These are phyloP conservation scores for Drosophila differens DNA, from an alignment of 2,888 invertebrate genomes.

Conservation along the genomic window DNA sequence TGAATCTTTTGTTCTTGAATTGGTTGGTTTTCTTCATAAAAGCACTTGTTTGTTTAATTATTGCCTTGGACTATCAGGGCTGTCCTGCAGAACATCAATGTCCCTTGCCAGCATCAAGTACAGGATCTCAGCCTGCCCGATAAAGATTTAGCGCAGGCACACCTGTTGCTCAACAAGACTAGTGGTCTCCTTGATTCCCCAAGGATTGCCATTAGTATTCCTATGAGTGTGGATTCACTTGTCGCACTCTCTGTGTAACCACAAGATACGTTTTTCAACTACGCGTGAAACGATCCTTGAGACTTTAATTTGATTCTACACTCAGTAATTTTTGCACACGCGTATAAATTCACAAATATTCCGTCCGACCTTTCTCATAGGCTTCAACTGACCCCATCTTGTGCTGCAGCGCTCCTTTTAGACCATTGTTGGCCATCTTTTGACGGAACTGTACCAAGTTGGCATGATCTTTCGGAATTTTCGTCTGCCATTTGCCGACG, in stretches of 20 bases:
- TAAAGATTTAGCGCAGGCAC: background rate
- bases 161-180: background rate
- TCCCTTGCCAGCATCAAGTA: rapidly evolving
- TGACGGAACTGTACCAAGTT: background rate
- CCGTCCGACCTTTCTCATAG: background rate
- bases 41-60: background rate
- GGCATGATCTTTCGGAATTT: background rate
- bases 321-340: no score
- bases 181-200: background rate
- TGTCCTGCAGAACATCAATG: background rate
- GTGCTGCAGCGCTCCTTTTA: background rate
- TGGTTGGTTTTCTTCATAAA: background rate
- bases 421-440: background rate
- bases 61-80: background rate
- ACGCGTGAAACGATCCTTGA: background rate
- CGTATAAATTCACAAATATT: background rate
- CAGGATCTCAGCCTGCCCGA: no score
- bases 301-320: background rate
- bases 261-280: background rate
- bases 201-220: background rate
- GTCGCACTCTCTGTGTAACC: background rate
- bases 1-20: background rate
- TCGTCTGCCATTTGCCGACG: background rate
- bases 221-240: background rate
- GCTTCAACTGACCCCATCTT: background rate